Evolutionary conservation across 2,797 vertebrate species (phyloP).

Genomic region (Vireo griseus): DNA sequence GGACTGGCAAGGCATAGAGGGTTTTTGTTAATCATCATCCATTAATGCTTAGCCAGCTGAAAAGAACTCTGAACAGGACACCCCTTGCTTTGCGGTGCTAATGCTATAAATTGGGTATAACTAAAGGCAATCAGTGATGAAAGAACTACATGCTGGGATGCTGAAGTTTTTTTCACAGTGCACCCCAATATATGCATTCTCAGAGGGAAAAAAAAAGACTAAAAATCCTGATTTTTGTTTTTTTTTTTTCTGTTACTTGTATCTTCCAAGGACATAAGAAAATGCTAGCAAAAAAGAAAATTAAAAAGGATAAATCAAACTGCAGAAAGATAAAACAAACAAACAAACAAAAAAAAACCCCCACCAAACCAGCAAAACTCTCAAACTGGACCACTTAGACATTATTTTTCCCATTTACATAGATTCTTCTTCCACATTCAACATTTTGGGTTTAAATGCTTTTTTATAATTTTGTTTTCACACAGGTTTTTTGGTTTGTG

Average conservation of each 20-base stretch:
- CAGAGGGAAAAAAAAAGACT: neutral
- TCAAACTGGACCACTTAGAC: neutral
- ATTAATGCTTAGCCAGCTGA: constrained; percentile 42
- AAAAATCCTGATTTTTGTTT: neutral
- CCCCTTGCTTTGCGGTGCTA: neutral
- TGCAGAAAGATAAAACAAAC: neutral
- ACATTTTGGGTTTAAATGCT: neutral
- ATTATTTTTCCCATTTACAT: neutral
- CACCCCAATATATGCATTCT: neutral
- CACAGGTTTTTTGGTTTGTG: too few species aligned
- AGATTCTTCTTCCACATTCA: neutral
- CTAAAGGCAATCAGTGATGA: constrained; percentile 17
- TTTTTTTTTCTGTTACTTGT: neutral
- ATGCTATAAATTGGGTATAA: constrained; percentile 14
- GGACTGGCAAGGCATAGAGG: neutral
- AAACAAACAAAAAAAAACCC: neutral
- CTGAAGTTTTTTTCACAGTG: neutral
- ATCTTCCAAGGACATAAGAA: neutral
- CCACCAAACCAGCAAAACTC: neutral
- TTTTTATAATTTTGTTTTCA: neutral
- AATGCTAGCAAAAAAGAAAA: neutral
- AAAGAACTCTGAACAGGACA: neutral
- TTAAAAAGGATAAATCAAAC: neutral
- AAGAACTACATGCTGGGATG: neutral
- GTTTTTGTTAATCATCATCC: constrained; percentile 38